Base-by-base conservation (phyloP, 1,140 invertebrate genomes). In the Pachypeltis micranthus region DNA sequence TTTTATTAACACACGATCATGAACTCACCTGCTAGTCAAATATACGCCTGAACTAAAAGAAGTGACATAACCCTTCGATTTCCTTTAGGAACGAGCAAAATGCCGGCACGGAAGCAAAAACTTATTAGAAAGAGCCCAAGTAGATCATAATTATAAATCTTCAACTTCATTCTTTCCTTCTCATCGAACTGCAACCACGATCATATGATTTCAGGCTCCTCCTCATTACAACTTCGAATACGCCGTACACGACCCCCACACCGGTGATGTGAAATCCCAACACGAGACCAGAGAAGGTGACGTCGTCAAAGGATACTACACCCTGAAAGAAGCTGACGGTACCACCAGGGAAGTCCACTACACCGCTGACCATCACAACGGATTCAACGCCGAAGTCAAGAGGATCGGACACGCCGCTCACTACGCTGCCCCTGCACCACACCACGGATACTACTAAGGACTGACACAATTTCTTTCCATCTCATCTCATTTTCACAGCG, bases 341-440 rank as follows among this genome's bases (percentile, higher is more conserved):
- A 72, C 72, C 63, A 69, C 78, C 23, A 72, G 78, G 56, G 72
- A 72, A 24, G 86, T 88, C 70, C 81, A 81, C 0, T 74, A 80
- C 65, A 88, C 82, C 25, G 85, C 87, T 51, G 84, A 86, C 72
- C 82, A 82, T 65, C 85, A 86, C 71, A 80, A 80, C 70, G 80
- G 81, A 16, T 79, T 80, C 29, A 73, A 76, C 63, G 78, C 78
- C 64, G 72, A 74, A 59, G 77, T 77, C 2, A 72, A 77, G 51
- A 69, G 65, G 51, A 55, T 80, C 67, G 80, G 83, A 62, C 82
- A 82, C 44, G 78, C 83, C 2, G 79, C 82, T 24, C 80, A 82
- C 59, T 66, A 67, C 1, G 57, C 44, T 47, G 60, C 65, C 59
- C 64, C 67, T 25, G 51, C 27, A 2, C 21, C 51, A 24, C 44